Base-by-base conservation (phyloP, 2,888 invertebrate species). In the Microplitis deprimator region DNA sequence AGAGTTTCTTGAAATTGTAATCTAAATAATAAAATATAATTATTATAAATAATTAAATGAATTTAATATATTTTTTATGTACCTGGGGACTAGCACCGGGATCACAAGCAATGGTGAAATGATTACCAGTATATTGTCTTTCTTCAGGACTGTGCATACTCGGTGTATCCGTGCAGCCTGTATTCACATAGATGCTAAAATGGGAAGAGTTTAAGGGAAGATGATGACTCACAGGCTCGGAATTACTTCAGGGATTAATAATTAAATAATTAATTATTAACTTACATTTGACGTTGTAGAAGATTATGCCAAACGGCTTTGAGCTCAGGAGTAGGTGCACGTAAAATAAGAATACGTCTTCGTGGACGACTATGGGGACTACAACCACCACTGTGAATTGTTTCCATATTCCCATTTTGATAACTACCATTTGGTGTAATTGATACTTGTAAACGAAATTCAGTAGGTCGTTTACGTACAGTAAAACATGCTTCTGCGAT, bases 291-390 rank as follows among this genome's bases (percentile, higher is more conserved):
- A 80, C 96, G 92, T 86, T 96, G 96, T 38, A 97, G 92, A 76
- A 96, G 91, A 90, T 96, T 96, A 90, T 96, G 96, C 96, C 96
- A 97, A 7, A 96, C 96, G 60, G 96, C 96, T 88, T 97, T 97
- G 61, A 96, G 90, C 88, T 96, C 96, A 77, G 94, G 92, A 1
- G 95, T 96, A 0, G 96, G 96, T 1, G 96, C 96, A 72, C 96
- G 91, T 13, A 97, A 90, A 1, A 95, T 93, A 13, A 96, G 90
- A 20, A 95, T 94, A 83, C 94, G 92, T 83, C 94, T 92, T 73
- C 94, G 91, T 0, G 93, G 85, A 41, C 89, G 84, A 77, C 89
- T 86, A 64, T 90, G 89, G 1, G 89, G 89, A 77, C 89, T 90
- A 81, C 89, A 90, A 1, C 89, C 89, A 5, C 88, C 88, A 69